Percentiles rank a stretch among this genome's conserved stretches.
Evolutionary conservation across 2,113 vertebrate genomes (phyloP).

Genomic region (Mormyrus lacerda): DNA sequence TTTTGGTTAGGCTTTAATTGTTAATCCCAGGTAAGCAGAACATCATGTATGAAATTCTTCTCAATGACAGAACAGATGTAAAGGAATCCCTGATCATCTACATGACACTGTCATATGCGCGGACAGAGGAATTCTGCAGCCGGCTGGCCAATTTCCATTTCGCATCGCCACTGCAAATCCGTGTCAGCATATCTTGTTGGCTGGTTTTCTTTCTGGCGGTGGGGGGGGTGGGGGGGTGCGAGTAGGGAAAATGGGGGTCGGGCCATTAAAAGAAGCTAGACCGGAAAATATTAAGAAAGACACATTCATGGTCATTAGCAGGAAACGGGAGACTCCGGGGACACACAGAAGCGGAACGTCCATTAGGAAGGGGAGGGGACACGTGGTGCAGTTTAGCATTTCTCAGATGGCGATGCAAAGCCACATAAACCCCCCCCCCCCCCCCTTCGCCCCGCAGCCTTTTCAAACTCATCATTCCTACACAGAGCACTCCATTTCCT

Average conservation of each 20-base stretch:
- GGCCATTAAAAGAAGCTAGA: background rate
- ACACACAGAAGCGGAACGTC: background rate
- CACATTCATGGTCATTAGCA: background rate
- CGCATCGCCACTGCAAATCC: background rate
- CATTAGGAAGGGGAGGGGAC: background rate
- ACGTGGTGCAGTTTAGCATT: background rate
- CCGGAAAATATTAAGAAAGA: background rate
- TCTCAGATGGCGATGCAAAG: background rate
- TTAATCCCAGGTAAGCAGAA: background rate
- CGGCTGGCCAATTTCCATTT: background rate
- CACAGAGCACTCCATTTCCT: background rate
- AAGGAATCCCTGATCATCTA: background rate
- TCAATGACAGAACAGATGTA: background rate
- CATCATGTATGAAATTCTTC: background rate
- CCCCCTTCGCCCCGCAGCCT: background rate
- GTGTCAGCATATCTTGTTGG: background rate
- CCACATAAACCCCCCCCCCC: background rate
- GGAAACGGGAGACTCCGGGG: background rate
- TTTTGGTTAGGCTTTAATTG: background rate
- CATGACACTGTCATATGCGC: background rate
- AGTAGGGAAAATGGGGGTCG: background rate
- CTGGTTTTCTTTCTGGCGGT: background rate
- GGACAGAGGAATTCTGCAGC: background rate
- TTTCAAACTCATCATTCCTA: background rate
- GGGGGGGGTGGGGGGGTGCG: background rate